Evolutionary conservation across 2,888 invertebrate species (phyloP), one percentile per base, ranked within the genome.

Genomic region (Ectemnius lituratus): DNA sequence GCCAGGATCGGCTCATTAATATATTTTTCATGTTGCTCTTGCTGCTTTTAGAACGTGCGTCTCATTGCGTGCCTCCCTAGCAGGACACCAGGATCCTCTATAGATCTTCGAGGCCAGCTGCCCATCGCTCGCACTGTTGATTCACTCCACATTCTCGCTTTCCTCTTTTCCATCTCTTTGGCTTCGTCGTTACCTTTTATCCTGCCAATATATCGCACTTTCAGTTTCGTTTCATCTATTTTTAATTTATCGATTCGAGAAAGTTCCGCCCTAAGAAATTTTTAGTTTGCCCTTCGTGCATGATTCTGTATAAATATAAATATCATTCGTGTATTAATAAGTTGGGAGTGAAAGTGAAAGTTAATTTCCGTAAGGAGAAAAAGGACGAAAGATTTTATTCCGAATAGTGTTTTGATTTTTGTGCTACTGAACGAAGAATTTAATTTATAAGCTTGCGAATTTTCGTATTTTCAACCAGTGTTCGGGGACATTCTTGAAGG

Each of bases 1-100:
- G 61, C 57, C 67, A 52, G 6, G 70, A 70, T 73, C 72, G 67
- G 67, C 80, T 83, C 82, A 83, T 83, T 84, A 80, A 37, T 37
- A 37, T 37, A 77, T 82, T 80, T 81, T 73, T 76, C 75, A 45
- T 37, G 45, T 27, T 20, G 45, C 62, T 62, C 57, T 62, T 13
- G 23, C 61, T 60, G 16, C 56, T 46, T 28, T 60, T 71, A 45
- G 70, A 59, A 67, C 71, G 76, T 78, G 73, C 70, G 58, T 83
- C 81, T 80, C 75, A 73, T 83, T 67, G 79, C 73, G 73, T 81
- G 77, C 66, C 59, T 45, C 68, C 57, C 57, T 66, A 59, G n/a
- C 56, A 62, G 61, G 37, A 28, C 62, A 27, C 59, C 59, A 46
- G 28, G 18, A 66, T 61, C 76, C 76, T 60, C 47, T 61, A 68